Base-by-base conservation (phyloP, 2,113 vertebrate genomes). In the Nyctibius bracteatus region DNA sequence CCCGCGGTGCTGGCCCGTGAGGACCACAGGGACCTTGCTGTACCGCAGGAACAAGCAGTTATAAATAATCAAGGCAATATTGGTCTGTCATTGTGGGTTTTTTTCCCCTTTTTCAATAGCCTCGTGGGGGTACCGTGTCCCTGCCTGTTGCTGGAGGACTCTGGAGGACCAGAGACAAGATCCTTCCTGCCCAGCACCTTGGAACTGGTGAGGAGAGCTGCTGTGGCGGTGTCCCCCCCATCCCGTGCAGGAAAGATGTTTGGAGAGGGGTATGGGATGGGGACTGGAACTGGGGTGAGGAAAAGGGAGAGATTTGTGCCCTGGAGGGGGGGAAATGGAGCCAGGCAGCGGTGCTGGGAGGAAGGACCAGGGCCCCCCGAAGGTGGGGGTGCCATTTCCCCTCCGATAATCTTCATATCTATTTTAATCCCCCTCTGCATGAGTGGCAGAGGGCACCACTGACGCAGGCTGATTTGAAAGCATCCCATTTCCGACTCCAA, bases 381-480 rank as follows among this genome's bases (percentile, higher is more conserved):
- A 52, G 58, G 74, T 79, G 71, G 82, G 86, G 87, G 86, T 72
- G 55, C 16, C 35, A 5, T 23, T 27, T 59, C 31, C 82, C 23
- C 57, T 31, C 71, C 0, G 28, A 68, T 97, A 96, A 97, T 92
- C 93, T 89, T 44, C 92, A 86, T 96, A 95, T 96, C 94, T 93
- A 44, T 96, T 96, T 97, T 98, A 97, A 97, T 97, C 97, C 94
- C 75, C 19, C 51, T 1, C 58, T 24, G 51, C 90, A 63, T 1
- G 97, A 95, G 82, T 46, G 95, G 8, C 86, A 86, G 93, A 74
- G 94, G 81, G 63, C 90, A 65, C 67, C 5, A 57, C 8, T 96
- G 95, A 96, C 71, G 93, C 92, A 97, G 96, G 95, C 61, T 91
- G 84, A 95, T 97, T 86, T 96, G 94, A 96, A 97, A 96, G 74